Conservation (phyloP, 2,888 invertebrate genomes). For the Boloria euphrosyne region DNA sequence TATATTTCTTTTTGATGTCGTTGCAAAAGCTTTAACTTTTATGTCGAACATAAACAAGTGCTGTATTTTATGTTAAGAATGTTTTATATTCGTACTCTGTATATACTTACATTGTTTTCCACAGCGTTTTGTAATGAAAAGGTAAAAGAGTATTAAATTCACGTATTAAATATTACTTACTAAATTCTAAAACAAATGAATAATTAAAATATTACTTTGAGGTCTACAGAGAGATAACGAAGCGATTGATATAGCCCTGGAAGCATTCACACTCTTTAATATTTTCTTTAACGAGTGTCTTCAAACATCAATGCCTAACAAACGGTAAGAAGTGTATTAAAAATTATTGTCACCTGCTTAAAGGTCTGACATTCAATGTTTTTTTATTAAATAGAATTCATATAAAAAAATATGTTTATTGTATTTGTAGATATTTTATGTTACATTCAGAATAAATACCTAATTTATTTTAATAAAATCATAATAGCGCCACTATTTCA, state of each 20-base stretch:
- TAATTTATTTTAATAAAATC: too few relatives aligned
- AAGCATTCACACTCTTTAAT: slow-evolving; percentile 32
- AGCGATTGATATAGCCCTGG: slow-evolving; percentile 1
- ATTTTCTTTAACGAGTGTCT: slow-evolving; percentile 47
- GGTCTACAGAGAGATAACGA: background rate
- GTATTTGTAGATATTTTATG: too few relatives aligned
- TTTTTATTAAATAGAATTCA: too few relatives aligned
- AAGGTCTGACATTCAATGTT: too few relatives aligned
- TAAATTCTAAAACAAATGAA: background rate
- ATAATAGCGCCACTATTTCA: too few relatives aligned
- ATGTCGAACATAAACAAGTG: background rate
- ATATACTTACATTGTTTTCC: background rate
- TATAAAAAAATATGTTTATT: too few relatives aligned
- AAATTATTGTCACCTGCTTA: too few relatives aligned
- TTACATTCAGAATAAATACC: too few relatives aligned
- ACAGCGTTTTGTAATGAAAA: background rate
- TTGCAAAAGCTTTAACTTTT: slow-evolving; percentile 8
- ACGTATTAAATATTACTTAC: background rate
- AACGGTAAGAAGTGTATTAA: slow-evolving; percentile 46
- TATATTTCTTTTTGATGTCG: background rate
- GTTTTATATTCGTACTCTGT: background rate
- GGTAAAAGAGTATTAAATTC: background rate
- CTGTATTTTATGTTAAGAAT: background rate
- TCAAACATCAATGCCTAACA: slow-evolving; percentile 49
- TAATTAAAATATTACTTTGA: slow-evolving; percentile 11